Conservation (phyloP, 2,888 invertebrate species). For the Habroteleia sp. region DNA sequence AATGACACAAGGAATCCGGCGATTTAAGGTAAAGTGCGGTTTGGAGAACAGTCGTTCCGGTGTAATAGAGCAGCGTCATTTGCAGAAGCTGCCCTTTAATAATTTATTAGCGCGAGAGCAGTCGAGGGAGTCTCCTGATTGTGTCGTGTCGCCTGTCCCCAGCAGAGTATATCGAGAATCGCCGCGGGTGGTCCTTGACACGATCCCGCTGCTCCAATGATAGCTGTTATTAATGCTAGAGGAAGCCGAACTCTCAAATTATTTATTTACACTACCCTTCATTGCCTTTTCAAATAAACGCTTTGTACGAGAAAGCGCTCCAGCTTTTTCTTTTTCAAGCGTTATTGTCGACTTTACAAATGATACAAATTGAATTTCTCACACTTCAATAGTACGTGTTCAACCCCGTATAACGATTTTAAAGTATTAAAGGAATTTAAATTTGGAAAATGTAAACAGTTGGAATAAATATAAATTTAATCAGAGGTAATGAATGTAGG, state of each 20-base stretch:
- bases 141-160: slow-evolving; percentile 80
- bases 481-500: no score
- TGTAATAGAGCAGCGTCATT: slow-evolving; percentile 74
- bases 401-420: no score
- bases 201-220: slow-evolving; percentile 73
- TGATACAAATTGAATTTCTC: background rate
- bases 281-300: slow-evolving; percentile 55
- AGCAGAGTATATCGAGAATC: slow-evolving; percentile 74
- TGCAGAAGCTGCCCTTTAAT: slow-evolving; percentile 79
- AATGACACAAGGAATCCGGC: slow-evolving; percentile 33
- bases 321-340: slow-evolving; percentile 4
- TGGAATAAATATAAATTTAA: no score
- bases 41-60: slow-evolving; percentile 57
- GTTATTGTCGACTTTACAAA: background rate
- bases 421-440: no score
- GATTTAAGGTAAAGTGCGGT: slow-evolving; percentile 48
- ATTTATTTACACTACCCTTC: slow-evolving; percentile 74
- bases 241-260: slow-evolving; percentile 68
- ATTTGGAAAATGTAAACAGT: no score
- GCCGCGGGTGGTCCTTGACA: slow-evolving; percentile 80
- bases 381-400: no score
- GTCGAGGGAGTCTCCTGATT: slow-evolving; percentile 73
- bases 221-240: slow-evolving; percentile 74
- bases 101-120: slow-evolving; percentile 79
- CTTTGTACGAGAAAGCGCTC: slow-evolving; percentile 23